Base-by-base conservation (phyloP, 2,888 invertebrate genomes). In the Oxystoma pomonae region DNA sequence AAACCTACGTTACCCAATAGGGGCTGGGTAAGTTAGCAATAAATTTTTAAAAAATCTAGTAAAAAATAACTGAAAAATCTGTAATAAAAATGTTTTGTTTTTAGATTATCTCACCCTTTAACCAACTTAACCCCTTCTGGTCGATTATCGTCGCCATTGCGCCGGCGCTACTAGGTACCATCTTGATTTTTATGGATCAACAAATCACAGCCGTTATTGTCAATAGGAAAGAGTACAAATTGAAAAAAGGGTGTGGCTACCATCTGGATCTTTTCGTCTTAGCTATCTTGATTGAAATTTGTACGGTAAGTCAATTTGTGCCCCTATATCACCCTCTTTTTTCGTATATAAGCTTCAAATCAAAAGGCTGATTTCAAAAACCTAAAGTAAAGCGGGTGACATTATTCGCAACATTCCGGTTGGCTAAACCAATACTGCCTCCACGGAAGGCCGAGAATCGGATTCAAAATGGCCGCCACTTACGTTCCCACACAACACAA, bases 141-240 rank as follows among this genome's bases (percentile, higher is more conserved):
- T 89, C 96, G 20, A 84, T 90, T 1, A 76, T 93, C 2, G 84
- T 92, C n/a, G 96, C 97, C 0, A 75, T 91, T 59, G 81, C 95
- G 19, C 98, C 98, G 1, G 98, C 98, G 17, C 81, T 98, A 60
- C 81, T 98, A 22, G 96, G 96, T 59, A 96, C 96, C 19, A 98
- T 99, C 75, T 83, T 99, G 18, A 96, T 99, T 76, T 99, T 98
- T 80, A 98, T 99, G 97, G 98, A 99, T 83, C 98, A 99, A 78
- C 98, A 99, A 83, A 99, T 99, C 70, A 98, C 98, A 1, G 95
- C 97, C 56, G 98, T 99, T 22, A 99, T 99, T 77, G 92, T 99
- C 49, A 99, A 99, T 80, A 87, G 98, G 52, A 98, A 96, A 80
- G 98, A 99, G 81, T 96, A 98, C 78, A 98, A 98, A 80, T 83